Evolutionary conservation across 2,888 invertebrate species (phyloP).

Genomic region (Agrotis segetum): DNA sequence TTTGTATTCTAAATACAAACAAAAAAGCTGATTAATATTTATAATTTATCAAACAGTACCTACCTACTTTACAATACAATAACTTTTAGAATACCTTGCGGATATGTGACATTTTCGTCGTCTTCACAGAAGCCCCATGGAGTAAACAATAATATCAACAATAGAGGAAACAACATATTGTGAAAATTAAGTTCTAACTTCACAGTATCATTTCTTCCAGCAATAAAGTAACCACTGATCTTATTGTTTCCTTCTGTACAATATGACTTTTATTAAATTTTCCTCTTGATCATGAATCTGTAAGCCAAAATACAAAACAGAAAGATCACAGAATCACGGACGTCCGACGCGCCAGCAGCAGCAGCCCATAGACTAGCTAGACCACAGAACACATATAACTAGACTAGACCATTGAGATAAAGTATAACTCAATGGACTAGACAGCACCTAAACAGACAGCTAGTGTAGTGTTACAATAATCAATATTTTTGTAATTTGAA

Average conservation of each 20-base stretch:
- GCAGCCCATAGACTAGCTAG: too few species aligned
- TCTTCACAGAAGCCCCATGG: constrained; percentile 65
- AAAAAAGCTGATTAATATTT: background rate
- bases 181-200: constrained; percentile 9
- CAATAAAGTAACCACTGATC: background rate
- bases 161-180: constrained; percentile 39
- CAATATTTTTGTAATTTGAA: background rate
- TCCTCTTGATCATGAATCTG: background rate
- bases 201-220: background rate
- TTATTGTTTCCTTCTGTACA: background rate
- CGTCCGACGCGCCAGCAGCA: background rate
- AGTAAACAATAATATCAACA: constrained; percentile 63
- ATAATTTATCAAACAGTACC: background rate
- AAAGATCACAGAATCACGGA: background rate
- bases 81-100: constrained; percentile 67
- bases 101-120: constrained; percentile 65
- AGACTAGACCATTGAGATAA: too few species aligned
- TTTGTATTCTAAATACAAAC: background rate
- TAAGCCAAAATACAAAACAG: too few species aligned
- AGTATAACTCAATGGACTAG: too few species aligned
- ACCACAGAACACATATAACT: too few species aligned
- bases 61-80: background rate
- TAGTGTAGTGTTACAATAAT: background rate
- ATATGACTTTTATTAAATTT: constrained; percentile 5
- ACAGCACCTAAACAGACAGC: background rate